These are phyloP conservation scores for Phylloscopus collybita DNA, from an alignment of 2,797 vertebrate genomes.

Conservation along the genomic window DNA sequence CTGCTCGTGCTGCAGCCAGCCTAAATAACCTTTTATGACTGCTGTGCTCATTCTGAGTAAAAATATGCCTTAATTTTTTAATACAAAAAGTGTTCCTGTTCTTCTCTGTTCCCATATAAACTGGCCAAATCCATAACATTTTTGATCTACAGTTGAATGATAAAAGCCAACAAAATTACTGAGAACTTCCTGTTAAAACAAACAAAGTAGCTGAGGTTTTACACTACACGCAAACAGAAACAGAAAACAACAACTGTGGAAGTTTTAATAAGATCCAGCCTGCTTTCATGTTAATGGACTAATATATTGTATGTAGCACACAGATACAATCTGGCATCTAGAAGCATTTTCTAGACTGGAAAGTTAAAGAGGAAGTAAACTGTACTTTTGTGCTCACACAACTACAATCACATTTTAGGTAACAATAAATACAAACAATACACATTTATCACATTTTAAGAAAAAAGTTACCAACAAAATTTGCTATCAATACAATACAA, in stretches of 20 bases:
- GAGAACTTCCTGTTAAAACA: neutral
- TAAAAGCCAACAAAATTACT: neutral
- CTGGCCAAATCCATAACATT: neutral
- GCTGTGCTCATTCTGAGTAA: neutral
- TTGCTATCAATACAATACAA: neutral
- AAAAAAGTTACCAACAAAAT: neutral
- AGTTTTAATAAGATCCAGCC: neutral
- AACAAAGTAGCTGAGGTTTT: neutral
- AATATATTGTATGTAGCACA: neutral
- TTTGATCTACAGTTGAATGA: neutral
- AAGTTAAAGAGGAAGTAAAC: neutral
- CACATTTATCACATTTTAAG: neutral
- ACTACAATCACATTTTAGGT: neutral
- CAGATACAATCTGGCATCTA: neutral
- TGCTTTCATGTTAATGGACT: neutral
- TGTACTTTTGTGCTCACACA: neutral
- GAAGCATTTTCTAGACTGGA: neutral
- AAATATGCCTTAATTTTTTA: neutral
- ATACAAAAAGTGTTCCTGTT: neutral
- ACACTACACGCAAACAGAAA: neutral
- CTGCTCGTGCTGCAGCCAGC: neutral
- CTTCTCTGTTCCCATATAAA: neutral
- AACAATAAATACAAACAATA: neutral
- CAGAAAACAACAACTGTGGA: neutral
- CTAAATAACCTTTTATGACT: slow-evolving; percentile 8